Conservation (phyloP, 2,113 vertebrate genomes). For the Alaudala cheleensis region DNA sequence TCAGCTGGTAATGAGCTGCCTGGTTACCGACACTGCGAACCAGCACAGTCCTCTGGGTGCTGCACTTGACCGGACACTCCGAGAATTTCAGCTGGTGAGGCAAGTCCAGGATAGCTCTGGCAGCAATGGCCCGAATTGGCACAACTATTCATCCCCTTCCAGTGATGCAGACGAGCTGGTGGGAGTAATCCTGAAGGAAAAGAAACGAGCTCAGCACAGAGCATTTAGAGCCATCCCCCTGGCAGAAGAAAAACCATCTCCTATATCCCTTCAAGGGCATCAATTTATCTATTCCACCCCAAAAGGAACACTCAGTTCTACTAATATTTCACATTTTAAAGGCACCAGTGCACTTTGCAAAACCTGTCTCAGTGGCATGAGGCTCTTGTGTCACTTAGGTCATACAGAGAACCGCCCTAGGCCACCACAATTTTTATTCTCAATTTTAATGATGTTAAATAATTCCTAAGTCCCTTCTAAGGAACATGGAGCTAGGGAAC, state of each 20-base stretch:
- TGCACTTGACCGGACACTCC: conserved; percentile 78
- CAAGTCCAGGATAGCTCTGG: conserved; percentile 83
- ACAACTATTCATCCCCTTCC: conserved; percentile 82
- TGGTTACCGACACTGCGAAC: conserved; percentile 80
- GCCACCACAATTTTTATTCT: too few species aligned
- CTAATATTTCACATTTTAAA: neutral
- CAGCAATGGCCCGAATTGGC: conserved; percentile 78
- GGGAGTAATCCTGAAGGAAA: conserved; percentile 81
- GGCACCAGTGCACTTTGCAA: neutral
- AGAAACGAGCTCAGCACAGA: neutral
- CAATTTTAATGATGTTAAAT: neutral
- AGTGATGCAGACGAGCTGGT: conserved; percentile 78
- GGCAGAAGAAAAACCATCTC: neutral
- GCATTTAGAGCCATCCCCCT: neutral
- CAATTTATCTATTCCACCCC: neutral
- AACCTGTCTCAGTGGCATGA: neutral
- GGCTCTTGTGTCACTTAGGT: too few species aligned
- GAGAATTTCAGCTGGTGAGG: conserved; percentile 80
- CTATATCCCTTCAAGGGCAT: neutral
- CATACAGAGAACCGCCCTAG: too few species aligned
- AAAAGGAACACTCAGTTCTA: neutral
- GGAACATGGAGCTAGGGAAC: neutral
- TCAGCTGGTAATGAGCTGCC: conserved; percentile 76
- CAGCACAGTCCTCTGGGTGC: conserved; percentile 78
- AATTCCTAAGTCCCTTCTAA: neutral